Evolutionary conservation across 1,140 invertebrate species (phyloP).

Genomic region (Phocides pigmalion): DNA sequence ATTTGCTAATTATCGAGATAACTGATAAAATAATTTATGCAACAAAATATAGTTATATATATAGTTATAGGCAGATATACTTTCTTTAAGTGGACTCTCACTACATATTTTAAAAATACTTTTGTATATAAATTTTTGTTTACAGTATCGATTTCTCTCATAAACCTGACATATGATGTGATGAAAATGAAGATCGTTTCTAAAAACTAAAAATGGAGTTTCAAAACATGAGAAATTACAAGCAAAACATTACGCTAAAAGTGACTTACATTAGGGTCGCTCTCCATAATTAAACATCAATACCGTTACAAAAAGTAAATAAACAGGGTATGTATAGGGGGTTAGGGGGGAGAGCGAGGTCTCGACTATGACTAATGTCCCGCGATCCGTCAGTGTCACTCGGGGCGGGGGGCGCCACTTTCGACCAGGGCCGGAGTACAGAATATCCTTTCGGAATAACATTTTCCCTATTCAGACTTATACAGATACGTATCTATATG

Average conservation of each 20-base stretch:
- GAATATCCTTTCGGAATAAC: slow-evolving; percentile 74
- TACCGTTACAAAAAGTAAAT: slow-evolving; percentile 83
- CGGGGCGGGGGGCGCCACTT: slow-evolving; percentile 69
- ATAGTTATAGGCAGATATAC: too few species aligned
- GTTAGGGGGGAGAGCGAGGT: slow-evolving; percentile 57
- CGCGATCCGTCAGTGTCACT: slow-evolving; percentile 79
- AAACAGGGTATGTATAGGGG: slow-evolving; percentile 74
- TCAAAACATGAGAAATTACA: slow-evolving; percentile 54
- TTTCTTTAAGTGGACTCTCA: too few species aligned
- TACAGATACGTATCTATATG: slow-evolving; percentile 78
- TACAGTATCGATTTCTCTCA: slow-evolving; percentile 11
- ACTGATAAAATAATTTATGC: too few species aligned
- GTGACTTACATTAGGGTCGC: slow-evolving; percentile 67
- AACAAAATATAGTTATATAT: too few species aligned
- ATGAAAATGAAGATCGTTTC: slow-evolving; percentile 14
- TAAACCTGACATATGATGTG: slow-evolving; percentile 8
- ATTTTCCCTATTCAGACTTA: slow-evolving; percentile 65
- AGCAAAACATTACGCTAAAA: slow-evolving; percentile 70
- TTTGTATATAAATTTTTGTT: slow-evolving; percentile 7
- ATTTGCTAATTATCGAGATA: too few species aligned
- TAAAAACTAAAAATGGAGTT: slow-evolving; percentile 23
- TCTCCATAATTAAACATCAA: slow-evolving; percentile 83
- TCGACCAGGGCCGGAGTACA: slow-evolving; percentile 65
- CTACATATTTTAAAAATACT: slow-evolving; percentile 4
- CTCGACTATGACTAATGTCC: slow-evolving; percentile 80